These are phyloP conservation scores for Aegotheles bennettii DNA, from an alignment of 2,113 vertebrate species.

Conservation along the genomic window DNA sequence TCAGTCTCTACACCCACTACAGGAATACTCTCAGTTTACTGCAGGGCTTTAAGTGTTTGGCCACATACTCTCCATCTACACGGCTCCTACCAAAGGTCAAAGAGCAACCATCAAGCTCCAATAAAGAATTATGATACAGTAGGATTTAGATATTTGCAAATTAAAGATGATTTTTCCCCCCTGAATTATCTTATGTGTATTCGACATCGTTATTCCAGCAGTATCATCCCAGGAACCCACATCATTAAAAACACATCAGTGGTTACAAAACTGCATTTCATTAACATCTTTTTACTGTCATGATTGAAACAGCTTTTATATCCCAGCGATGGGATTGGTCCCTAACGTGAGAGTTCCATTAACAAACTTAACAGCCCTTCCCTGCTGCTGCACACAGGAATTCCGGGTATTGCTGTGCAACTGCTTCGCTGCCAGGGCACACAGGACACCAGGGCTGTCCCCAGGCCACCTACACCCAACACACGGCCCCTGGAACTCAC, in stretches of 20 bases:
- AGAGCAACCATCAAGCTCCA: background rate
- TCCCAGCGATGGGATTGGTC: background rate
- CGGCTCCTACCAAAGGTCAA: background rate
- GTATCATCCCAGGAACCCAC: background rate
- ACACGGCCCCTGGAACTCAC: fast-evolving
- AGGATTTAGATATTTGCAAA: background rate
- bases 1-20: background rate
- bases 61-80: background rate
- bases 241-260: background rate
- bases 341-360: too few relatives aligned
- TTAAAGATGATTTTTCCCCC: background rate
- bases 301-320: background rate
- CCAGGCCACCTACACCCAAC: too few relatives aligned
- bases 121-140: background rate
- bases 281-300: background rate
- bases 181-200: background rate
- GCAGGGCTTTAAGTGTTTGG: background rate
- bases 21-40: background rate
- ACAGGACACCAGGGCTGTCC: fast-evolving
- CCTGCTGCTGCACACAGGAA: too few relatives aligned
- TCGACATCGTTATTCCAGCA: background rate
- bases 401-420: too few relatives aligned
- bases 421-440: fast-evolving
- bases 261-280: background rate
- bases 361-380: fast-evolving